Base-by-base conservation (phyloP, 2,113 vertebrate genomes). In the Charadrius vociferus region DNA sequence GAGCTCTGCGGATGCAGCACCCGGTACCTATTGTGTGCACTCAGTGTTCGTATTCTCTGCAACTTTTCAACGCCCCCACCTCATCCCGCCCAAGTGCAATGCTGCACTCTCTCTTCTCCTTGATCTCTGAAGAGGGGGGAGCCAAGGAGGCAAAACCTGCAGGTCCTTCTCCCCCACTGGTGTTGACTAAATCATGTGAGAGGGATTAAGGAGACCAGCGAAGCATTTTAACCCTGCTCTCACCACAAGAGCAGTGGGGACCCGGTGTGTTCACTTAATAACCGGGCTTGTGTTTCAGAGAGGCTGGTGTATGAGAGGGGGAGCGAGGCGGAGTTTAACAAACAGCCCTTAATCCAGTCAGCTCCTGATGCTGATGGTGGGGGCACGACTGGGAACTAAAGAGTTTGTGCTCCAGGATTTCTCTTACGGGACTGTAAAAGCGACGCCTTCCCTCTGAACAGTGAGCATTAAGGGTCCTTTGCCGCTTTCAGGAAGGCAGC, bases 191-290 rank as follows among this genome's bases (percentile, higher is more conserved):
- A 95, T 82, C 80, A 86, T 78, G 73, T 65, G 94, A 95, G 82
- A 93, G 75, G 87, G 65, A 96, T 95, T 82, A 90, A 82, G 26
- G 67, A 67, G 95, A 70, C 45, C 63, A 65, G 65, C 15, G 49
- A 66, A 81, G 96, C 91, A 90, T 96, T 93, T 94, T 90, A 95
- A 84, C 72, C 49, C 86, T 86, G 30, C 36, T 89, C 65, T 77
- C n/a, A 19, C 93, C 0, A 0, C n/a, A 16, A 71, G 70, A 72
- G 66, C 85, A 5, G 22, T 30, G 37, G 29, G 47, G 45, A 72
- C 41, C 20, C 7, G 43, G 45, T 14, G 9, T 23, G 77, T 59
- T 72, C 74, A 3, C 55, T n/a, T 83, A 45, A 36, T 41, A 67
- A 36, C 20, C 4, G 4, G 74, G 18, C 53, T 37, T 71, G 49